Evolutionary conservation across 2,797 vertebrate genomes (phyloP), one percentile per base, ranked within the genome.

Genomic region (Acipenser transmontanus): DNA sequence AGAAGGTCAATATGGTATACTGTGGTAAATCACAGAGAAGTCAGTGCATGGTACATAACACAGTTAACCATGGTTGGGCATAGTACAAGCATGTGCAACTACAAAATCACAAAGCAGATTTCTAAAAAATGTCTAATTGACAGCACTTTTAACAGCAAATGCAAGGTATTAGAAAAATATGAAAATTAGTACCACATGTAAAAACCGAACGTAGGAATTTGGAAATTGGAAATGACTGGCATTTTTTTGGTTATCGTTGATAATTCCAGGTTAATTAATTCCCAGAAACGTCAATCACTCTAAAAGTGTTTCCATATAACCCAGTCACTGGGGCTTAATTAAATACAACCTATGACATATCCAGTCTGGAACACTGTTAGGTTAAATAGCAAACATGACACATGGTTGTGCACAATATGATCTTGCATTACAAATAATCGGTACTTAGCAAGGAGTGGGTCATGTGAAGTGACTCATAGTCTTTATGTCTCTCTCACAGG

Each of bases 401-500:
- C 34, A 34, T 57, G 9, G 14, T 57, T 57, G 8, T 57, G 8
- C 54, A n/a, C 34, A 34, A 57, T 57, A 7, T n/a, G 54, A 57
- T 57, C 54, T 57, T 57, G 14, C 5, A 57, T 11, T n/a, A 7
- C 54, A 52, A 8, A 52, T 8, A 52, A 52, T 52, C 7, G 51
- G 51, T 60, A 13, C n/a, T n/a, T 13, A n/a, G 9, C 59, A 13
- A 20, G 7, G 34, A 34, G 34, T 34, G 34, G 2, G 34, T 34
- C 34, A 34, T 3, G 34, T 34, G 34, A 34, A 34, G 34, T 34
- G 34, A 34, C 34, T 34, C 34, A 4, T 4, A 34, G 34, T 34
- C 34, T 34, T 34, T 3, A 34, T 34, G 34, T 59, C 49, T 11
- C 54, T 63, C 50, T 54, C 50, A 2, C 47, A 95, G 93, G 80